Evolutionary conservation across 2,113 vertebrate species (phyloP).

Genomic region (Periophthalmodon schlosseri): DNA sequence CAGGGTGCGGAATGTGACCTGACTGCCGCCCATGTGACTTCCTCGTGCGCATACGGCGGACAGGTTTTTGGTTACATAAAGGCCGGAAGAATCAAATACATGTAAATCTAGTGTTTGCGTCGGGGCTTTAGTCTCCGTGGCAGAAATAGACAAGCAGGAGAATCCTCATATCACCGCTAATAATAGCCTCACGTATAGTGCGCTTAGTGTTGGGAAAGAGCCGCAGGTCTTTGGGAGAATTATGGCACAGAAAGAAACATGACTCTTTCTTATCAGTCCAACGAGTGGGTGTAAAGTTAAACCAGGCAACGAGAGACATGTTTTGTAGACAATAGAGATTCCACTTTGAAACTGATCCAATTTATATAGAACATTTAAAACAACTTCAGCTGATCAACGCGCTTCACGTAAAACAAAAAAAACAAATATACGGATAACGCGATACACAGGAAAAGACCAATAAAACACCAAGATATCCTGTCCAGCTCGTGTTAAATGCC

Average conservation of each 20-base stretch:
- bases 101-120: background rate
- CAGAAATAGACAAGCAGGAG: slow-evolving; percentile 1
- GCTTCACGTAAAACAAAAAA: too few relatives aligned
- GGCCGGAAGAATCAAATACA: background rate
- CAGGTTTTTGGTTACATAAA: background rate
- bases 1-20: slow-evolving; percentile 47
- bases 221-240: background rate
- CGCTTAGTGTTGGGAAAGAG: background rate
- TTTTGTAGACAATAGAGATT: background rate
- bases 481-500: too few relatives aligned
- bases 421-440: too few relatives aligned
- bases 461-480: too few relatives aligned
- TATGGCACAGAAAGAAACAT: background rate
- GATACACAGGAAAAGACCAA: too few relatives aligned
- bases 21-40: slow-evolving; percentile 31
- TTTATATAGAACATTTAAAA: too few relatives aligned
- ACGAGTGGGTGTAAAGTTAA: background rate
- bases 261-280: background rate
- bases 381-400: too few relatives aligned
- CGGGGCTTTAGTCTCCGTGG: slow-evolving; percentile 6
- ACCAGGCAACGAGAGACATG: background rate
- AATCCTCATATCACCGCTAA: background rate
- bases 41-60: background rate
- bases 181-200: background rate
- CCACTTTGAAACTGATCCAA: too few relatives aligned